Evolutionary conservation across 2,888 invertebrate genomes (phyloP).

Genomic region (Hyppa rectilinea): DNA sequence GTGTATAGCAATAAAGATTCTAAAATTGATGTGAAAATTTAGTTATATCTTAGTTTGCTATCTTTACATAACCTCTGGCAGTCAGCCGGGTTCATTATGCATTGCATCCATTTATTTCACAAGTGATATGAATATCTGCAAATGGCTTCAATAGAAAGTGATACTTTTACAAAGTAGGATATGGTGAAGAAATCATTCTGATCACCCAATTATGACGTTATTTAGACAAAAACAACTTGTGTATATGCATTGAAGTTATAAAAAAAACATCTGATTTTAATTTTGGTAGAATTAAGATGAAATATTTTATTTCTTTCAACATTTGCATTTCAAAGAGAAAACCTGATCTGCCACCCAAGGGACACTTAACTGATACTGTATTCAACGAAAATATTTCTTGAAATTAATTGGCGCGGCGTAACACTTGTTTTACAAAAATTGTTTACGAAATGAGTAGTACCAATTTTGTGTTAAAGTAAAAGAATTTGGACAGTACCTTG

Average conservation of each 20-base stretch:
- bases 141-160: not conserved
- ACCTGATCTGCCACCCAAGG: not conserved
- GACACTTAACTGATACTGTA: not conserved
- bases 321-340: not conserved
- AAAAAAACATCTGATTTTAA: conserved; percentile 5
- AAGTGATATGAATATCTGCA: not conserved
- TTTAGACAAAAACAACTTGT: not conserved
- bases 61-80: not conserved
- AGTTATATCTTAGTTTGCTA: not conserved
- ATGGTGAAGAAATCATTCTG: conserved; percentile 14
- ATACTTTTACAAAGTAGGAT: not conserved
- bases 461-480: not conserved
- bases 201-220: conserved; percentile 8
- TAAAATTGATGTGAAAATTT: not conserved
- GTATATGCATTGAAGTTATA: not conserved
- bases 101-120: not conserved
- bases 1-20: not conserved
- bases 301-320: not conserved
- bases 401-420: not conserved
- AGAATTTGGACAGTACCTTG: conserved; percentile 29
- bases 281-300: not conserved
- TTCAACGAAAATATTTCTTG: conserved; percentile 7
- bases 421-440: conserved; percentile 16
- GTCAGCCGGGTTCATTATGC: not conserved
- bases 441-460: not conserved